Evolutionary conservation across 2,797 vertebrate genomes (phyloP).

Genomic region (Arremon aurantiirostris): DNA sequence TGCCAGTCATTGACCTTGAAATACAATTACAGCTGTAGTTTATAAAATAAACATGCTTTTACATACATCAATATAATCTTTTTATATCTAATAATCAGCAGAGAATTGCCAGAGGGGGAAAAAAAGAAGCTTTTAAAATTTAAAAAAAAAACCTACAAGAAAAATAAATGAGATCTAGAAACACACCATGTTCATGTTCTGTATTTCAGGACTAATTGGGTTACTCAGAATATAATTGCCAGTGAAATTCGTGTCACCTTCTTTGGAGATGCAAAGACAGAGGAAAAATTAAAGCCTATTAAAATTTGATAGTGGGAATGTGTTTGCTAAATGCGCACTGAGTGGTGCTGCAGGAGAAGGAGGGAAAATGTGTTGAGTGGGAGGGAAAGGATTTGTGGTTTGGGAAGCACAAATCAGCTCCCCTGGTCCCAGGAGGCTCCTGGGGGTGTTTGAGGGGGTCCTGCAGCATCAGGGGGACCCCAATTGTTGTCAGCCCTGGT

Average conservation of each 20-base stretch:
- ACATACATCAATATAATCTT: neutral
- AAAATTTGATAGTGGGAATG: neutral
- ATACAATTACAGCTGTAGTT: neutral
- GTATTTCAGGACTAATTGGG: neutral
- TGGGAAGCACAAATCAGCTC: neutral
- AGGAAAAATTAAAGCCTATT: neutral
- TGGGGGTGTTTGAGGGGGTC: neutral
- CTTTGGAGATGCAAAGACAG: neutral
- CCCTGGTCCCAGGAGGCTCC: neutral
- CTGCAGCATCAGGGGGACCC: neutral
- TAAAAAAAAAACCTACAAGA: neutral
- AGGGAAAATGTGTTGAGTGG: neutral
- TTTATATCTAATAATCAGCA: neutral
- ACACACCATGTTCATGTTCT: neutral
- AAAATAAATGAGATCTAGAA: neutral
- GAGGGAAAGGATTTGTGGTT: neutral
- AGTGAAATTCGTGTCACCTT: neutral
- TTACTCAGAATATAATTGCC: neutral
- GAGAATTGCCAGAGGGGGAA: neutral
- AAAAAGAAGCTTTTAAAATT: neutral
- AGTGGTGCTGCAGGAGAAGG: neutral
- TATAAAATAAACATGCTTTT: neutral
- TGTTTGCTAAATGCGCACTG: neutral
- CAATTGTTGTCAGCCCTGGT: fast-evolving
- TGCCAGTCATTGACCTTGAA: neutral